A percentile compares a stretch with the other conserved stretches of the same genome.
phyloP scores from a whole-genome alignment of 1,140 invertebrate genomes.

The Pogonognathellus flavescens region DNA sequence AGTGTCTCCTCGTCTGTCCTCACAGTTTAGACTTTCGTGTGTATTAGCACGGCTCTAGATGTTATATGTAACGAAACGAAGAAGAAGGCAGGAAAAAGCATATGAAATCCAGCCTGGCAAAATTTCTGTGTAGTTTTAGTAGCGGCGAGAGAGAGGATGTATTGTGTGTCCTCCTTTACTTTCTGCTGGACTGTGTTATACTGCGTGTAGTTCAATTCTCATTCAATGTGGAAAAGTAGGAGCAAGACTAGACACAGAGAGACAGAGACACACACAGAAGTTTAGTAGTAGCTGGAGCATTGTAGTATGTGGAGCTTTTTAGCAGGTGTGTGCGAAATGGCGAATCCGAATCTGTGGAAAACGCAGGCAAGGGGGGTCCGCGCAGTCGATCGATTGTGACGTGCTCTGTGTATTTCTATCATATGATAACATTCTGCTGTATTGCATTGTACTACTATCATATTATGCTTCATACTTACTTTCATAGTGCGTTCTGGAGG shows the following conservation, averaged over 20 bases:
- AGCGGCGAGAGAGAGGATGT: neutral
- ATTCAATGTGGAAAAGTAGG: neutral
- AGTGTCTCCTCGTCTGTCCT: too few relatives aligned
- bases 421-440: neutral
- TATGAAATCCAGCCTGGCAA: neutral
- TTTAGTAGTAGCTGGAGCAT: neutral
- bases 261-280: too few relatives aligned
- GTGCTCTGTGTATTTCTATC: conserved; percentile 53
- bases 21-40: too few relatives aligned
- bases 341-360: conserved; percentile 53
- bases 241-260: too few relatives aligned
- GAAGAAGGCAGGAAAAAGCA: neutral
- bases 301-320: neutral
- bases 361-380: conserved; percentile 43
- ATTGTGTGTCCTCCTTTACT: neutral
- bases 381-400: conserved; percentile 64
- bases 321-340: conserved; percentile 56
- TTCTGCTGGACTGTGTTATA: conserved; percentile 24
- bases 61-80: neutral
- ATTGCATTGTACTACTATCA: too few relatives aligned
- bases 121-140: neutral
- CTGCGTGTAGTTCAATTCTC: neutral
- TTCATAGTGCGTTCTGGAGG: neutral
- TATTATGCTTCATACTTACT: too few relatives aligned
- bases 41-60: neutral